A percentile compares a stretch with the other conserved stretches of the same genome.
Conservation (phyloP, 37 sponge, comb jelly and placozoan genomes). For the Aphrocallistes beatrix region DNA sequence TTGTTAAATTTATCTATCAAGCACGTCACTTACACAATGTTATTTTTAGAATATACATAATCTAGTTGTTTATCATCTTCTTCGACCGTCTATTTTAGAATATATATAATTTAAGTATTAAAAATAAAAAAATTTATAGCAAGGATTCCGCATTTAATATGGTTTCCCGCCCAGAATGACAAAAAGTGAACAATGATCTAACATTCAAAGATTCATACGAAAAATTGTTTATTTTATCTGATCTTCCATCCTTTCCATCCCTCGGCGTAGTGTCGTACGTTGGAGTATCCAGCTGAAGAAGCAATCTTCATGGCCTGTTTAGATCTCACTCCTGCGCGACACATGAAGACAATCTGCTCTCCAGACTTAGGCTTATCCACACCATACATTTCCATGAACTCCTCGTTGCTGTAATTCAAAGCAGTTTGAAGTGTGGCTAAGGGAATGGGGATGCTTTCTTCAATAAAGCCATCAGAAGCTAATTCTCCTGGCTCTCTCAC, state of each 20-base stretch:
- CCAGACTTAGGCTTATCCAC: neutral
- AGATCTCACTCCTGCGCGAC: conserved; percentile 14
- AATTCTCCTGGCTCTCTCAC: neutral
- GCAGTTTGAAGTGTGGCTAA: neutral
- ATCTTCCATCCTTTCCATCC: neutral
- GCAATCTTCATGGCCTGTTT: neutral
- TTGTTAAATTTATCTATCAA: too few species aligned
- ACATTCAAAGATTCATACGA: neutral
- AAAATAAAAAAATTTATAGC: neutral
- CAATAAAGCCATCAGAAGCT: neutral
- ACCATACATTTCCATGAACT: neutral
- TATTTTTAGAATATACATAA: too few species aligned
- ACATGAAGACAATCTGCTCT: conserved; percentile 1
- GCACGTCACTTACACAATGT: too few species aligned
- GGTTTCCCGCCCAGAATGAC: neutral
- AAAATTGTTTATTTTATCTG: neutral
- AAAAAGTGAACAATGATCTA: neutral
- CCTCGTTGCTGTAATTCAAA: neutral
- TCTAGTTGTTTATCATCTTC: too few species aligned
- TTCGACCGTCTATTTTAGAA: too few species aligned
- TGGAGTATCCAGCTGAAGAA: neutral
- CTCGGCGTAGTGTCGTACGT: neutral
- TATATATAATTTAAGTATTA: neutral
- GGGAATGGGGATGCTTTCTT: neutral
- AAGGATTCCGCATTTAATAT: too few species aligned